Conservation (phyloP, 1,140 invertebrate genomes). For the Pinna nobilis region DNA sequence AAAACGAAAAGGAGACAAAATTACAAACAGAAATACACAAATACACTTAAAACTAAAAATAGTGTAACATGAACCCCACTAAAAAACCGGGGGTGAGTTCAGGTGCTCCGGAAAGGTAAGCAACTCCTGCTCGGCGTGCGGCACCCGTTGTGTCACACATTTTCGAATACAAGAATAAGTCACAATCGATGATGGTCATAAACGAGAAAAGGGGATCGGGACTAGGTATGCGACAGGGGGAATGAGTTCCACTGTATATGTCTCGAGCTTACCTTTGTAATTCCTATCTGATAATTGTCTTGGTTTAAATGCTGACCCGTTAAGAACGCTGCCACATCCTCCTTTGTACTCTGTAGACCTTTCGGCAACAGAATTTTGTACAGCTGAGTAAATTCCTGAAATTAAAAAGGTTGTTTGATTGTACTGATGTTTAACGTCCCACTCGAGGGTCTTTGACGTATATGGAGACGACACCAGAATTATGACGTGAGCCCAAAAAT, state of each 20-base stretch:
- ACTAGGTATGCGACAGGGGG: no score
- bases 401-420: no score
- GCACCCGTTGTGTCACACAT: constrained; percentile 78
- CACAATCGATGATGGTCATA: no score
- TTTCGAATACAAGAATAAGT: background rate
- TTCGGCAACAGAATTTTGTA: constrained; percentile 93
- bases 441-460: background rate
- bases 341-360: constrained; percentile 79
- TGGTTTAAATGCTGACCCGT: constrained; percentile 86
- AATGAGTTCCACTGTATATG: no score
- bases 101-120: constrained; percentile 92
- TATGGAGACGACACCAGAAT: no score
- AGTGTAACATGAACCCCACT: no score
- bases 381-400: constrained; percentile 90
- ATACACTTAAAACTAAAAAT: no score
- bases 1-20: no score
- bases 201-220: no score
- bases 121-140: constrained; percentile 95
- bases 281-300: constrained; percentile 94
- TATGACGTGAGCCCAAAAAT: no score
- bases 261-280: constrained; percentile 86
- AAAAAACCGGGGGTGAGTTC: constrained; percentile 93
- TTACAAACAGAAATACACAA: no score
- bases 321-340: constrained; percentile 89
- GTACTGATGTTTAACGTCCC: background rate